Conservation (phyloP, 2,113 vertebrate species). For the Aramus guarauna region DNA sequence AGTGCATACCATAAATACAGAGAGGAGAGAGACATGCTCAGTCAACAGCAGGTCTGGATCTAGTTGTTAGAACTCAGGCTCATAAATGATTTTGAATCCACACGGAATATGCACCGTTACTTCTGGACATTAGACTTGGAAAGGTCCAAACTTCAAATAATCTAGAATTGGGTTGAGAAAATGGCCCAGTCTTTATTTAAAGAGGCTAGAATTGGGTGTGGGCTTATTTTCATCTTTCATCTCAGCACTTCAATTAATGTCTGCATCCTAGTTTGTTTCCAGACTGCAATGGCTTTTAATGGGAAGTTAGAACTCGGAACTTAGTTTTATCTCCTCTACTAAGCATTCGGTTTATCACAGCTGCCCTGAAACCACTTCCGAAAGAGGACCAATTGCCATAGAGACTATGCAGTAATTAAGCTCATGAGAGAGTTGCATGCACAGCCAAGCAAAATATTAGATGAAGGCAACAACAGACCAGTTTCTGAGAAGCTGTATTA, state of each 20-base stretch:
- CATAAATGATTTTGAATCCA: background rate
- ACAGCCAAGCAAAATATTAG: background rate
- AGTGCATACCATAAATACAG: background rate
- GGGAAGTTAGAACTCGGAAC: background rate
- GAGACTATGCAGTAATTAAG: conserved; percentile 1
- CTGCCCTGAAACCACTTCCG: conserved; percentile 19
- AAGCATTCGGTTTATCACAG: background rate
- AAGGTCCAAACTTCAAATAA: background rate
- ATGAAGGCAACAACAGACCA: background rate
- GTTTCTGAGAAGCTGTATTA: background rate
- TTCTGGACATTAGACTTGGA: background rate
- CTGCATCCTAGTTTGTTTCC: background rate
- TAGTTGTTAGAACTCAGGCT: background rate
- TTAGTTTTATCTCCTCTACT: background rate
- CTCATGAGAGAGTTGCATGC: background rate
- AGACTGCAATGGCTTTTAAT: background rate
- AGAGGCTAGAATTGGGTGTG: background rate
- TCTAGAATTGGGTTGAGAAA: background rate
- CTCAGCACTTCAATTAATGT: background rate
- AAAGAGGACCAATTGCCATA: conserved; percentile 6
- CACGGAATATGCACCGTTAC: rapidly evolving
- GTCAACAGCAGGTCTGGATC: background rate
- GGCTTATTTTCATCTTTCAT: background rate
- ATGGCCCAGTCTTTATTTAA: background rate
- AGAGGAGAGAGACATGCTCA: background rate